phyloP scores from a whole-genome alignment of 2,113 vertebrate genomes.

The Arvicanthis niloticus region DNA sequence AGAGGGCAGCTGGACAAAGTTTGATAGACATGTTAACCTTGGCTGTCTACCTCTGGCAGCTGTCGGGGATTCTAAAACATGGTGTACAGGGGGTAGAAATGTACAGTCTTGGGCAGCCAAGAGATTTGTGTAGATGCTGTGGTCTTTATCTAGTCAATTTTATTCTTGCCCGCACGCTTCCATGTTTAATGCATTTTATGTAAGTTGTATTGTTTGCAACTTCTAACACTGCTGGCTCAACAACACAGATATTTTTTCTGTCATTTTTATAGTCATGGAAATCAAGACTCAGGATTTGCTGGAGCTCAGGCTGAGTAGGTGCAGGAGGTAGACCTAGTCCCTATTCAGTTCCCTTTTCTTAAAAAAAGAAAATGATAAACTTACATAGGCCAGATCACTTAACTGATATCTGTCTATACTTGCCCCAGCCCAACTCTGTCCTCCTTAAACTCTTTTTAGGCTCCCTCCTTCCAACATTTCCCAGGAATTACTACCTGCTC shows the following conservation, averaged over 20 bases:
- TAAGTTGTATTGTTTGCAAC: neutral
- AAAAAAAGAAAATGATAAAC: neutral
- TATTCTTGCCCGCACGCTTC: neutral
- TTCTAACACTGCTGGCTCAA: neutral
- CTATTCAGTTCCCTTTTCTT: neutral
- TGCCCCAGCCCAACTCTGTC: neutral
- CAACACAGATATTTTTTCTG: neutral
- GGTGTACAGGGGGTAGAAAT: too few relatives aligned
- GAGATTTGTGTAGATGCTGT: neutral
- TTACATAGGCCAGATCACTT: neutral
- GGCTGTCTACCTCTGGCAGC: neutral
- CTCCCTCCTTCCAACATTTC: neutral
- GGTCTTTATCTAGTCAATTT: neutral
- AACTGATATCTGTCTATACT: neutral
- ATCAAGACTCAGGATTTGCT: neutral
- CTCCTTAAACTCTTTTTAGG: neutral
- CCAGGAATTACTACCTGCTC: neutral
- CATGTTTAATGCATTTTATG: neutral
- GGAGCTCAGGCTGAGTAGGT: neutral
- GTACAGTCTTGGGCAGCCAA: neutral
- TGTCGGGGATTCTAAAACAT: neutral
- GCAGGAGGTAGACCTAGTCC: neutral
- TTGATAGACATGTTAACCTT: neutral
- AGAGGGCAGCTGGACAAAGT: neutral
- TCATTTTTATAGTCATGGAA: neutral